Evolutionary conservation across 64 coral and sea anemone species (phyloP).

Genomic region (Dendronephthya gigantea): DNA sequence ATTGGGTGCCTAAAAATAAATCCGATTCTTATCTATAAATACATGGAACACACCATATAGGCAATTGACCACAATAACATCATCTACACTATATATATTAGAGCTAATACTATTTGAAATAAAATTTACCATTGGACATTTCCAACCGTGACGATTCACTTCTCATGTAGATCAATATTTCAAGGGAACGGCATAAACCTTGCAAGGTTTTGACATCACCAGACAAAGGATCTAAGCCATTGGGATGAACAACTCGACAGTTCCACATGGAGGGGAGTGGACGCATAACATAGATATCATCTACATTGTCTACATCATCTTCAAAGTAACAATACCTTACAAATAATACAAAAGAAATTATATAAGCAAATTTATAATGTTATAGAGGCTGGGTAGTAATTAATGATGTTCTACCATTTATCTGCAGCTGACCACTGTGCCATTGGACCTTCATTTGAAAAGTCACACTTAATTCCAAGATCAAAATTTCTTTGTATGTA

Average conservation of each 20-base stretch:
- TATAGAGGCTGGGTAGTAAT: not conserved
- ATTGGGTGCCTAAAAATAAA: not conserved
- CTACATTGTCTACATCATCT: not conserved
- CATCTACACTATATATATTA: no score
- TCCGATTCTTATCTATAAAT: no score
- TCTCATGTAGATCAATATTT: not conserved
- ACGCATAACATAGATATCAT: not conserved
- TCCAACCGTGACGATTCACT: not conserved
- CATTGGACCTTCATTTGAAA: not conserved
- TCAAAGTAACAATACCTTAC: not conserved
- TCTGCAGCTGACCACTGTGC: not conserved
- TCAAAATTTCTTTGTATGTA: not conserved
- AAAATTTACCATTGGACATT: not conserved
- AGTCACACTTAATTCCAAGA: not conserved
- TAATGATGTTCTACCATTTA: not conserved
- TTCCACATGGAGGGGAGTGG: not conserved
- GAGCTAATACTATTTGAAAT: no score
- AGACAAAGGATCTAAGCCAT: not conserved
- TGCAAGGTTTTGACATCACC: not conserved
- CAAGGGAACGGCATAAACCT: not conserved
- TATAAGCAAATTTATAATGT: not conserved
- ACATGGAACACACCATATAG: no score
- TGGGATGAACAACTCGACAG: not conserved
- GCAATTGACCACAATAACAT: not conserved
- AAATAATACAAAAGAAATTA: no score